Evolutionary conservation across 2,797 vertebrate genomes (phyloP).

Genomic region (Prionace glauca): DNA sequence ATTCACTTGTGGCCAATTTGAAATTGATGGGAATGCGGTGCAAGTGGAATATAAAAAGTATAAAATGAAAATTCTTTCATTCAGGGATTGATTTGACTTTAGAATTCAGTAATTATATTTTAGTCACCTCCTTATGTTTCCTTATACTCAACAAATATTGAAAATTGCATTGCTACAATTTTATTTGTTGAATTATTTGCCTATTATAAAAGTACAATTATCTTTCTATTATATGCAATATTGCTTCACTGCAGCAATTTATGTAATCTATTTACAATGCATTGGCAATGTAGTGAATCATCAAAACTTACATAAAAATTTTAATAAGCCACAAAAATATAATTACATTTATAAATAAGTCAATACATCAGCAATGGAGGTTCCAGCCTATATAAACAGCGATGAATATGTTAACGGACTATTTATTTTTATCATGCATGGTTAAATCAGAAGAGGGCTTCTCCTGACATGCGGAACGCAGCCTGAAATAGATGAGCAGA

Average conservation of each 20-base stretch:
- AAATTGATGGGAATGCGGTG: neutral
- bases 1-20: neutral
- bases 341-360: constrained; percentile 34
- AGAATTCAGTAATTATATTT: neutral
- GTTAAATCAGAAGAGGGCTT: neutral
- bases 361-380: constrained; percentile 1
- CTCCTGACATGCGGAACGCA: constrained; percentile 11
- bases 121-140: neutral
- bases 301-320: constrained; percentile 25
- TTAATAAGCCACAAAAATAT: constrained; percentile 22
- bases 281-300: constrained; percentile 17
- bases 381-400: neutral
- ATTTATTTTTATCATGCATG: constrained; percentile 8
- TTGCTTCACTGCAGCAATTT: constrained; percentile 12
- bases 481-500: constrained; percentile 22
- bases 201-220: constrained; percentile 4
- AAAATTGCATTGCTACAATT: neutral
- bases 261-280: neutral
- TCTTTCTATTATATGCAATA: neutral
- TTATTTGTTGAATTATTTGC: constrained; percentile 7
- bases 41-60: neutral
- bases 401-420: neutral
- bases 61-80: neutral
- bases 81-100: neutral
- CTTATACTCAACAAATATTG: constrained; percentile 5